These are phyloP conservation scores for Amazona ochrocephala DNA, from an alignment of 2,797 vertebrate species.

Conservation along the genomic window DNA sequence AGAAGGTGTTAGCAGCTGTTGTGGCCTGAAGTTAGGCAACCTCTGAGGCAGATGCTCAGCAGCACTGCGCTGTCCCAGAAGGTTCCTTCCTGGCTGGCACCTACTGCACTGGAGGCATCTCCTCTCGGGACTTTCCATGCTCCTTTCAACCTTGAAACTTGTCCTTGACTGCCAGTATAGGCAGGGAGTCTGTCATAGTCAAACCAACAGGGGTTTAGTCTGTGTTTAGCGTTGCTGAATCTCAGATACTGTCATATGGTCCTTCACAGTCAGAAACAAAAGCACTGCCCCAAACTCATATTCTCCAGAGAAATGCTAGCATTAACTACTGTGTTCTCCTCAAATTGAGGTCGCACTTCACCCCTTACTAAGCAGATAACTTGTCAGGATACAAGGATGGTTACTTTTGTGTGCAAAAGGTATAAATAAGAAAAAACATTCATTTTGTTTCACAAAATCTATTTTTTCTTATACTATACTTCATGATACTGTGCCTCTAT, in stretches of 20 bases:
- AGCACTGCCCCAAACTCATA: neutral
- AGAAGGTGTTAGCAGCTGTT: neutral
- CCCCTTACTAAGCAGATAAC: neutral
- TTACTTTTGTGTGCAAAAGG: neutral
- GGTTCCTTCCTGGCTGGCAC: neutral
- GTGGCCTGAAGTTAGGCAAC: neutral
- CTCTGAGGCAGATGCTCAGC: neutral
- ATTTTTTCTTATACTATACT: neutral
- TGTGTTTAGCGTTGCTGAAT: neutral
- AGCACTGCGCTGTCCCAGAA: neutral
- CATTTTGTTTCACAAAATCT: neutral
- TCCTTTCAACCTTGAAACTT: neutral
- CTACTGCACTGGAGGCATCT: rapidly evolving
- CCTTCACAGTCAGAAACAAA: neutral
- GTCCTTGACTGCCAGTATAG: neutral
- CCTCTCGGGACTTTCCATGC: neutral
- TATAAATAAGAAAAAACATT: neutral
- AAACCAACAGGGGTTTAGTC: neutral
- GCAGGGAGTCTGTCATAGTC: neutral
- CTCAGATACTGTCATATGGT: neutral
- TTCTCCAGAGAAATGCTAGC: neutral
- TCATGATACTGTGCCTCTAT: neutral
- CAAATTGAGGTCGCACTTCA: neutral
- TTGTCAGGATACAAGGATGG: neutral
- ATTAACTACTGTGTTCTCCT: neutral